These are phyloP conservation scores for Drosophila leonis DNA, from an alignment of 2,888 invertebrate species.

Conservation along the genomic window DNA sequence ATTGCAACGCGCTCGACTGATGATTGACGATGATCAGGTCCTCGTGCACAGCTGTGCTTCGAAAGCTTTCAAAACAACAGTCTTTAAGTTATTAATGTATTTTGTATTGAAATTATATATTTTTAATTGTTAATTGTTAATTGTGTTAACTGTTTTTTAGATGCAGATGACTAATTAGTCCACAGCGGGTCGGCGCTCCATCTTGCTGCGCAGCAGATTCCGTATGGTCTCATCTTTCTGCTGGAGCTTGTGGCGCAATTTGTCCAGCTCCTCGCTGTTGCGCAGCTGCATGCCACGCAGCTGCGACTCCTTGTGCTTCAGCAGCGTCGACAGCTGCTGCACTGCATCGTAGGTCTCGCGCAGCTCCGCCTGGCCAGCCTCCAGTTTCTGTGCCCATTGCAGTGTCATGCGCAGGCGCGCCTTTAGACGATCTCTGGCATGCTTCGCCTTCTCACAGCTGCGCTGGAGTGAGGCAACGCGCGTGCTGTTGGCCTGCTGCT, in stretches of 20 bases:
- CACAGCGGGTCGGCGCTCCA: constrained; percentile 71
- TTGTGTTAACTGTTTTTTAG: background rate
- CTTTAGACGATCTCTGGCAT: constrained; percentile 83
- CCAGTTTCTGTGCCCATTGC: constrained; percentile 84
- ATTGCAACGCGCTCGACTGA: constrained; percentile 42
- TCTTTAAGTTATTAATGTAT: constrained; percentile 78
- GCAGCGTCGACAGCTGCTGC: constrained; percentile 82
- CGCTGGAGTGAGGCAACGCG: constrained; percentile 67
- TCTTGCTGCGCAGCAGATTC: constrained; percentile 76
- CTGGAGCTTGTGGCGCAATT: constrained; percentile 80
- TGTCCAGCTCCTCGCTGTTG: constrained; percentile 82
- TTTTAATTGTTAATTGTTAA: constrained; percentile 69
- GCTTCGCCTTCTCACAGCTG: constrained; percentile 78
- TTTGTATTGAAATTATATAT: constrained; percentile 81
- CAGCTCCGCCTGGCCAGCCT: constrained; percentile 81
- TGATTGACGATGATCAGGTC: constrained; percentile 15
- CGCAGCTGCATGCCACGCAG: constrained; percentile 83
- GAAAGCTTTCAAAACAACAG: constrained; percentile 67
- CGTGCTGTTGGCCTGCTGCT: constrained; percentile 59
- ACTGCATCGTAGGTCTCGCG: constrained; percentile 83
- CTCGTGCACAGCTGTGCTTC: constrained; percentile 71
- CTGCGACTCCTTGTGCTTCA: constrained; percentile 85
- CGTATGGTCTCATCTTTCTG: constrained; percentile 85
- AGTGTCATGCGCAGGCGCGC: constrained; percentile 83
- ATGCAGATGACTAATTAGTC: constrained; percentile 28